phyloP scores from a whole-genome alignment of 2,113 vertebrate species.

The Prinia subflava region DNA sequence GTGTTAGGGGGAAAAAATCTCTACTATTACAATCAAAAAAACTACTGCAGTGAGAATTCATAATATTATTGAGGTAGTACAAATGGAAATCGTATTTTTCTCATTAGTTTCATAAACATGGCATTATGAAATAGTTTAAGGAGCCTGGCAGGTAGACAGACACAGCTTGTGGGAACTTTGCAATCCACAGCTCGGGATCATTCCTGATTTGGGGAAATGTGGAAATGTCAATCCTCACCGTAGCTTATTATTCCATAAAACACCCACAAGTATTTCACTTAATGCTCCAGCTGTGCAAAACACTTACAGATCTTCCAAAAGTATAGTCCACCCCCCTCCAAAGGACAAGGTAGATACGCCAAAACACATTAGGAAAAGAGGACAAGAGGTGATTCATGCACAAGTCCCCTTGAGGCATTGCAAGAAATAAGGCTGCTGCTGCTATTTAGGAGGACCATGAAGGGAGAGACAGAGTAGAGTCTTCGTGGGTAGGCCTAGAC shows the following conservation, averaged over 20 bases:
- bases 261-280: not conserved
- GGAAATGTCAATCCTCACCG: not conserved
- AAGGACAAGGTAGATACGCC: not conserved
- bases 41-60: not conserved
- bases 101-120: not conserved
- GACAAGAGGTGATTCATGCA: not conserved
- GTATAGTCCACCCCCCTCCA: fast-evolving
- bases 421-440: not conserved
- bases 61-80: not conserved
- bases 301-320: not conserved
- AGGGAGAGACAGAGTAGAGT: not conserved
- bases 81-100: not conserved
- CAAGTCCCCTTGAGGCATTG: not conserved
- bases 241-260: not conserved
- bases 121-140: not conserved
- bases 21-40: not conserved
- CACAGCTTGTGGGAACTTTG: not conserved
- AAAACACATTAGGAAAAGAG: not conserved
- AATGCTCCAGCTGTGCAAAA: not conserved
- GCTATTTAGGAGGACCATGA: not conserved
- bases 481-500: not conserved
- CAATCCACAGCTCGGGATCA: not conserved
- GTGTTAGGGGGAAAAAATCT: not conserved
- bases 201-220: not conserved
- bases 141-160: not conserved